Percentiles rank a stretch among this genome's conserved stretches.
phyloP scores from a whole-genome alignment of 2,797 vertebrate genomes.

The Rhynchonycteris naso region DNA sequence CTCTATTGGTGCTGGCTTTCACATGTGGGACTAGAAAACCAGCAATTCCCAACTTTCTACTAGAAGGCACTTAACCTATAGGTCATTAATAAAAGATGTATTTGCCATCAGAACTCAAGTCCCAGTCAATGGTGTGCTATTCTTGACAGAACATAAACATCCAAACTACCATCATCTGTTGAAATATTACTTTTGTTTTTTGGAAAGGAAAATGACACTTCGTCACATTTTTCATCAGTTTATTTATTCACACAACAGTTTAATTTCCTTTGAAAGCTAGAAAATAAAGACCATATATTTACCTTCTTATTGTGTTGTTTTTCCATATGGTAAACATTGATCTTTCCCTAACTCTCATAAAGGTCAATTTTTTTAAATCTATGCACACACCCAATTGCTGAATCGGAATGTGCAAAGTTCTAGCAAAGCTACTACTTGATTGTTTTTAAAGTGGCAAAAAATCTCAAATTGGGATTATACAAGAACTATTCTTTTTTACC shows the following conservation, averaged over 20 bases:
- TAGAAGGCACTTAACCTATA: not conserved
- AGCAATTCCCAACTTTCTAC: not conserved
- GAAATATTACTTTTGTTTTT: not conserved
- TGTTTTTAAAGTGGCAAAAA: constrained; percentile 66
- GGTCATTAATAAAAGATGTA: not conserved
- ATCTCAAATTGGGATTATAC: constrained; percentile 54
- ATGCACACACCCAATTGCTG: constrained; percentile 60
- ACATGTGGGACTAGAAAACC: not conserved
- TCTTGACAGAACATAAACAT: not conserved
- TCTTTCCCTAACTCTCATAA: constrained; percentile 55
- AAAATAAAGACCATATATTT: constrained; percentile 75
- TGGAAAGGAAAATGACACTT: constrained; percentile 81
- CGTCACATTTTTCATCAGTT: constrained; percentile 75
- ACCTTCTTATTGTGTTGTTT: constrained; percentile 75
- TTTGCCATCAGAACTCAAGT: not conserved
- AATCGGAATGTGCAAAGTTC: constrained; percentile 74
- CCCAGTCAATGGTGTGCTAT: not conserved
- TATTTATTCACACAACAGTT: constrained; percentile 79
- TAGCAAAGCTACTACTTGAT: constrained; percentile 39
- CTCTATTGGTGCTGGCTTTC: not conserved
- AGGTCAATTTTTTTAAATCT: constrained; percentile 59
- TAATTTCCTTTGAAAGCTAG: constrained; percentile 79
- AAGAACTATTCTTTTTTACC: constrained; percentile 27
- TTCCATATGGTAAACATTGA: constrained; percentile 67
- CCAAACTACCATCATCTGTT: not conserved